Percentiles rank a stretch among this genome's conserved stretches.
phyloP scores from a whole-genome alignment of 2,113 vertebrate genomes.

The Pluvialis apricaria region DNA sequence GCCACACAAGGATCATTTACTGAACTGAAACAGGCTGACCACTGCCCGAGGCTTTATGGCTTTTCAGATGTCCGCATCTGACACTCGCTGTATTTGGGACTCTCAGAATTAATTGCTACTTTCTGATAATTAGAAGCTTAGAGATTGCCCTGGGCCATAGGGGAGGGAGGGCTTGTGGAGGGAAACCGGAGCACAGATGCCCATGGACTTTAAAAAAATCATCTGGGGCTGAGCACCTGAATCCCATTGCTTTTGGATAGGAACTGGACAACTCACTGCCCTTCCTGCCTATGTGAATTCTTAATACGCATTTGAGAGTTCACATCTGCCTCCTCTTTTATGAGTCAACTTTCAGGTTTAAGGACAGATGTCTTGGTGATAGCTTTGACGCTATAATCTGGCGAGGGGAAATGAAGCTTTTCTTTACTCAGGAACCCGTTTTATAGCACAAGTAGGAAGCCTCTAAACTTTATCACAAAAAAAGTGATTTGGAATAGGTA shows the following conservation, averaged over 20 bases:
- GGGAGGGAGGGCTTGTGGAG: neutral
- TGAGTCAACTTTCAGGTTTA: neutral
- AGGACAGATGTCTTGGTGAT: neutral
- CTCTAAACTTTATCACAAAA: constrained; percentile 14
- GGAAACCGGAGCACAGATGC: neutral
- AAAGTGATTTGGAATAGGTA: constrained; percentile 15
- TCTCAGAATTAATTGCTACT: neutral
- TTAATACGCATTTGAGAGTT: neutral
- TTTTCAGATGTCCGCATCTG: neutral
- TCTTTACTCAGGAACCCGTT: constrained; percentile 8
- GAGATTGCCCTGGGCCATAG: neutral
- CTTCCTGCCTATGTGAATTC: neutral
- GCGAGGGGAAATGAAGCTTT: constrained; percentile 39
- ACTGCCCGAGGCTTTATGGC: neutral
- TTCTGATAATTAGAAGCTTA: neutral
- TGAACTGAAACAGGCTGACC: neutral
- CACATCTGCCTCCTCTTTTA: neutral
- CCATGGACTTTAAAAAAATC: rapidly evolving
- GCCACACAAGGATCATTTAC: neutral
- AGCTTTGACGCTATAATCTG: neutral
- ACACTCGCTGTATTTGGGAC: neutral
- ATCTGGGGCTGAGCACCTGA: neutral
- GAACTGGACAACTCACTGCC: neutral
- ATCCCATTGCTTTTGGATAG: neutral
- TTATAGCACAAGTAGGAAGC: constrained; percentile 37